phyloP scores from a whole-genome alignment of 1,140 invertebrate genomes.

The Hycleus cichorii region DNA sequence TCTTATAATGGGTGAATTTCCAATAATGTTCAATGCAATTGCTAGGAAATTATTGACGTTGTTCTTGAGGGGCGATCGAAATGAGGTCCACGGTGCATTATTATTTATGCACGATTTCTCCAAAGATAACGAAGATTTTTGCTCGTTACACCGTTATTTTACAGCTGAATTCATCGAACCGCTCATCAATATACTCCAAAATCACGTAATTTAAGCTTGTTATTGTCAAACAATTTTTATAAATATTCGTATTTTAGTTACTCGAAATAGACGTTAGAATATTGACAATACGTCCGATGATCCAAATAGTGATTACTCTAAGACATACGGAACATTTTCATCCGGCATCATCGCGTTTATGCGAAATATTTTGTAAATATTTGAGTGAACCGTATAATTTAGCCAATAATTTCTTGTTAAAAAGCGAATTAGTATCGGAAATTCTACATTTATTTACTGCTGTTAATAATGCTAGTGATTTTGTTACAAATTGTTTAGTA shows the following conservation, averaged over 20 bases:
- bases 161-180: constrained; percentile 3
- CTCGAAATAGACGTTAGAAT: neutral
- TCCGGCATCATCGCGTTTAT: neutral
- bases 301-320: constrained; percentile 3
- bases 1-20: constrained; percentile 1
- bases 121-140: constrained; percentile 1
- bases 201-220: neutral
- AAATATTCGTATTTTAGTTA: constrained; percentile 1
- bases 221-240: neutral
- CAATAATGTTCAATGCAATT: constrained; percentile 4
- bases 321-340: neutral
- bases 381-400: constrained; percentile 3
- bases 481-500: constrained; percentile 4
- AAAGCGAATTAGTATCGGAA: constrained; percentile 1
- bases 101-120: constrained; percentile 1
- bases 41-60: constrained; percentile 3
- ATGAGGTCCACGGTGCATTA: neutral
- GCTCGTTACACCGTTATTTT: neutral
- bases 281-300: neutral
- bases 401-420: constrained; percentile 3
- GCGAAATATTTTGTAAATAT: constrained; percentile 5
- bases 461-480: neutral
- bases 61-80: neutral
- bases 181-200: neutral
- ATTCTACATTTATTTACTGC: neutral